A percentile compares a stretch with the other conserved stretches of the same genome.
Evolutionary conservation across 2,888 invertebrate genomes (phyloP).

Genomic region (Noctua janthe): DNA sequence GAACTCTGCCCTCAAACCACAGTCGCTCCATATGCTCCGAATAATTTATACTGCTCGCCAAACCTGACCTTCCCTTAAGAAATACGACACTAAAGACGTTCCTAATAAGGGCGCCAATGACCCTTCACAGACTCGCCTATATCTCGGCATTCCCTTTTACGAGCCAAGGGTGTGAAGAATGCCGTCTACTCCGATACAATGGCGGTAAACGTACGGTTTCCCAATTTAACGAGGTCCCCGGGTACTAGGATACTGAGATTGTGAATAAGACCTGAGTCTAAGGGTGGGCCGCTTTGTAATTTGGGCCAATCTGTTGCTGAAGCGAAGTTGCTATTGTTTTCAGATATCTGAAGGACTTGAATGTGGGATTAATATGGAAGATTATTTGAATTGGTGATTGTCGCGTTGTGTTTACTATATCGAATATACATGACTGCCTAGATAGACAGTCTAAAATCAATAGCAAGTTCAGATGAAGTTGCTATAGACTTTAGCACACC

Average conservation of each 20-base stretch:
- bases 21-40: constrained; percentile 63
- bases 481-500: not conserved
- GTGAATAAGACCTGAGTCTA: constrained; percentile 63
- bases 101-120: constrained; percentile 75
- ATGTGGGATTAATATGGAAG: constrained; percentile 27
- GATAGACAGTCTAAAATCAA: no score
- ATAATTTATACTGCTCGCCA: constrained; percentile 67
- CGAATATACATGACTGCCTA: not conserved
- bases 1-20: constrained; percentile 63
- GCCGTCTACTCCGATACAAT: constrained; percentile 76
- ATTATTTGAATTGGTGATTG: constrained; percentile 25
- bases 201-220: constrained; percentile 67
- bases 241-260: constrained; percentile 67
- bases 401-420: constrained; percentile 8
- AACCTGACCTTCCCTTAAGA: constrained; percentile 71
- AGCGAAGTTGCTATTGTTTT: constrained; percentile 50
- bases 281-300: constrained; percentile 55
- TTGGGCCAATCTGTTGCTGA: constrained; percentile 49
- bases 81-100: constrained; percentile 70
- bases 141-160: constrained; percentile 78
- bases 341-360: constrained; percentile 15
- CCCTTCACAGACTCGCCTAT: constrained; percentile 71
- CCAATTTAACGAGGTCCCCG: constrained; percentile 70
- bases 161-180: constrained; percentile 77
- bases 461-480: constrained; percentile 1